Base-by-base conservation (phyloP, 2,113 vertebrate species). In the Saccopteryx bilineata region DNA sequence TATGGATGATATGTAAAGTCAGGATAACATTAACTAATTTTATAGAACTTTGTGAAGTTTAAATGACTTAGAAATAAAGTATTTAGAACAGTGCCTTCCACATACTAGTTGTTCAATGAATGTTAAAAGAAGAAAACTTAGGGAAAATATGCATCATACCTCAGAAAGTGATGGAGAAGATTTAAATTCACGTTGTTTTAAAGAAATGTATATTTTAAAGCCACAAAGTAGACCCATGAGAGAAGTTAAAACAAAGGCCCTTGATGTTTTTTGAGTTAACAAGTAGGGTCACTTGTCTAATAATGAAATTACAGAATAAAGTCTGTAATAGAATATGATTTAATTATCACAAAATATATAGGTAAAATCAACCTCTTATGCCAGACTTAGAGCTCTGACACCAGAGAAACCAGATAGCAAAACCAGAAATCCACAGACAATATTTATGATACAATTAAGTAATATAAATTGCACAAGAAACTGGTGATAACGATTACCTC, bases 11-110 rank as follows among this genome's bases (percentile, higher is more conserved):
- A 21, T n/a, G 7, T 92, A 54, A 93, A 66, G 21, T 74, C 39
- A 78, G 7, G 23, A 85, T 84, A 76, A 87, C 80, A 33, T 39
- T 78, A 48, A 19, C 46, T 88, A 61, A 68, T 23, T n/a, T 91
- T 24, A 63, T 15, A 78, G 46, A 83, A 6, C 84, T 76, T 88
- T 79, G 56, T 60, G 33, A 88, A 31, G 54, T 71, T 88, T 90
- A 81, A 91, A 91, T 92, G 68, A 83, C 63, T 88, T 91, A 69
- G 85, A 88, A 48, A 69, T 39, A 58, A 82, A 82, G 24, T 46
- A 50, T 28, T 89, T 93, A 56, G 28, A 87, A 71, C 1, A 52
- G 31, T 92, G 23, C 2, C 23, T 92, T 15, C 46, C 11, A 60
- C 3, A 13, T 71, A 74, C 46, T 71, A 63, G 71, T 74, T 87